Evolutionary conservation across 2,888 invertebrate species (phyloP), one percentile per base, ranked within the genome.

Genomic region (Spisula subtruncata): DNA sequence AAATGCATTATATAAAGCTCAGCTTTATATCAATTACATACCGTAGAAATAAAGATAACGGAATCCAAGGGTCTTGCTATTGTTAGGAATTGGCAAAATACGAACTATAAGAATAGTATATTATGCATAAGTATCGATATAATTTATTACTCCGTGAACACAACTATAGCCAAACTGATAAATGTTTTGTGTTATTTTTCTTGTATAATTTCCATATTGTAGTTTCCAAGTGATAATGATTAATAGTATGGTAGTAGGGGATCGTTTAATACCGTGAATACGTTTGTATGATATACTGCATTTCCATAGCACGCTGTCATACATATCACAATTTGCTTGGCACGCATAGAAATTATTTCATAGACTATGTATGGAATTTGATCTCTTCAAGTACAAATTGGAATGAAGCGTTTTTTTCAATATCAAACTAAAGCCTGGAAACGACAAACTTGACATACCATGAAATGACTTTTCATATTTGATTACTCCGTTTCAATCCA

Each of bases 171-270:
- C 25, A 25, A 25, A 25, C 60, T 66, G 60, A 25, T 10, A 25
- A 25, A 25, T 25, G 25, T 66, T 25, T 10, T 25, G 4, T n/a
- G 12, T 25, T 66, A 66, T 66, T n/a, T 66, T 66, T 25, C 60
- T 66, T 66, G 60, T 25, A 25, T 66, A 66, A 66, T 66, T 25
- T 66, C 60, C n/a, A 66, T 66, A 66, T 66, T 66, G 25, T 66
- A 25, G 25, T 25, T 4, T 66, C 10, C 12, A 10, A 66, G 25
- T 66, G n/a, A 66, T 66, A 12, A 25, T 2, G 60, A 66, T 66
- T 25, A 8, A 66, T 66, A 4, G n/a, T 41, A n/a, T 66, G 12
- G 25, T 25, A 25, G 60, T 0, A 6, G 6, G 10, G 10, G 25
- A 12, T 8, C 25, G n/a, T 66, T 51, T 8, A 41, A 12, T 4